These are phyloP conservation scores for Oppia nitens DNA, from an alignment of 1,140 invertebrate genomes.

Conservation along the genomic window DNA sequence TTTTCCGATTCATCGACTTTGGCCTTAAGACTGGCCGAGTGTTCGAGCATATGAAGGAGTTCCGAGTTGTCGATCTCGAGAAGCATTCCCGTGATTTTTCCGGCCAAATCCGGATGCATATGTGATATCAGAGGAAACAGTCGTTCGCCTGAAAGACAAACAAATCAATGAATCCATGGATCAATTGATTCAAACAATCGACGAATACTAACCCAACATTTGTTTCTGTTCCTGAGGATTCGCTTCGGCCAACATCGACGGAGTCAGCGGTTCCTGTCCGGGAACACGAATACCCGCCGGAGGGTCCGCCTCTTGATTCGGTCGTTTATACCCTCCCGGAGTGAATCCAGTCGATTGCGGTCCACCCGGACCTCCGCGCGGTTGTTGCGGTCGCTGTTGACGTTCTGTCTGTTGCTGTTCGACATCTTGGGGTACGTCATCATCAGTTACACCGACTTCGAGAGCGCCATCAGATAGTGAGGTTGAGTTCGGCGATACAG, in stretches of 20 bases:
- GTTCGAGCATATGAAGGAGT: constrained; percentile 93
- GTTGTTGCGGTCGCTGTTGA: not conserved
- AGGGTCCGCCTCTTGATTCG: not conserved
- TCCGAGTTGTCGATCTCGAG: constrained; percentile 98
- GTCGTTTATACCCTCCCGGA: not conserved
- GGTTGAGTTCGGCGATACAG: too few species aligned
- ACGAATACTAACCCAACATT: constrained; percentile 72
- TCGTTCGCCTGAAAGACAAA: constrained; percentile 41
- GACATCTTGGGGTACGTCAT: too few species aligned
- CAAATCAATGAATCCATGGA: not conserved
- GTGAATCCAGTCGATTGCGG: not conserved
- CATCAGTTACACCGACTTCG: too few species aligned
- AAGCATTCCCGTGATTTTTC: constrained; percentile 99
- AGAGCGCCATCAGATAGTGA: too few species aligned
- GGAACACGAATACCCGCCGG: constrained; percentile 44
- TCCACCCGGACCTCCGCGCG: not conserved
- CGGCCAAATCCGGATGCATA: constrained; percentile 81
- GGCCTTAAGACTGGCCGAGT: constrained; percentile 80
- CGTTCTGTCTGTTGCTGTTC: too few species aligned
- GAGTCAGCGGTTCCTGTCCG: constrained; percentile 86
- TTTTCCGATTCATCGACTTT: constrained; percentile 91
- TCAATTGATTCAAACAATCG: not conserved
- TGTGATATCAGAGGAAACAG: constrained; percentile 87
- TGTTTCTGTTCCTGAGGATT: constrained; percentile 92
- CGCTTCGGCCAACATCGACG: constrained; percentile 87